Evolutionary conservation across 2,888 invertebrate genomes (phyloP), one percentile per base, ranked within the genome.

Genomic region (Drosophila austrosaltans): DNA sequence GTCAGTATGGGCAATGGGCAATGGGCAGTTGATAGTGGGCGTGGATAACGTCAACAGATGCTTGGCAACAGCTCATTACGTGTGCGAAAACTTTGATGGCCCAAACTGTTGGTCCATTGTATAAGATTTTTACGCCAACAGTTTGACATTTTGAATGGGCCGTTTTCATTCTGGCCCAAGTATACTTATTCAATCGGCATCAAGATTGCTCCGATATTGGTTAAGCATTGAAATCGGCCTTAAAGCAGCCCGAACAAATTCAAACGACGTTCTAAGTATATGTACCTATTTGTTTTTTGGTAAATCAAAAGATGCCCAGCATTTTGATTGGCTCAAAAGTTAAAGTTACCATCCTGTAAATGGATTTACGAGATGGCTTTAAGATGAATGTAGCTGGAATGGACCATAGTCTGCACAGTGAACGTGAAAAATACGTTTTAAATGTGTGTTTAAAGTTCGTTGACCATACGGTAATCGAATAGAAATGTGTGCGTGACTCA

Each of bases 371-470:
- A 32, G 32, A 32, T 10, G 8, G 22, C 44, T 48, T 48, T 48
- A 48, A 48, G n/a, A 48, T 6, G 6, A 22, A 48, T 48, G 10
- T 22, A 48, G 2, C 8, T 48, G 44, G 7, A 20, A 48, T 48
- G 10, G 36, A 12, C 39, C 39, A 57, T 56, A 12, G 39, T 39
- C 39, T 57, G n/a, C 1, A 57, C 12, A 22, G 59, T 16, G 39
- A 48, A 65, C 53, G 63, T 72, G 66, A 22, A 71, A 74, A 61
- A 80, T 78, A 69, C 72, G 74, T 71, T 78, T 75, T 62, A 63
- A 67, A 77, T 67, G 75, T 72, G 69, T 75, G 67, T 69, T 75
- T 78, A 76, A 69, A 69, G 74, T 70, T 76, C 65, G 78, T 73
- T 62, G 65, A 66, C 53, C 68, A 61, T 72, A 63, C 44, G 32